Evolutionary conservation across 92 coral and sea anemone genomes (phyloP).

Genomic region (Bergia sp.): DNA sequence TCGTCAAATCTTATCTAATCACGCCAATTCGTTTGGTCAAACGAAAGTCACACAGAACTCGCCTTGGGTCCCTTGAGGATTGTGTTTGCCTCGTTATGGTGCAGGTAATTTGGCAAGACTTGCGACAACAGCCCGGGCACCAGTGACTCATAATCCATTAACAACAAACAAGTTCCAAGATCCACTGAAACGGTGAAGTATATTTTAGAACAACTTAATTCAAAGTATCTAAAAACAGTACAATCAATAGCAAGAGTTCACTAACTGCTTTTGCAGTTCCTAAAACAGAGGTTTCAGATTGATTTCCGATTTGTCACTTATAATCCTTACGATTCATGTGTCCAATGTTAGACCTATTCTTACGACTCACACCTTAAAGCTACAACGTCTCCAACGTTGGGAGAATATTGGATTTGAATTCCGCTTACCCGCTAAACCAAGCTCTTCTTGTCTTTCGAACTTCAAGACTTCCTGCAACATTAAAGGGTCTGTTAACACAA

Average conservation of each 20-base stretch:
- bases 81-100: constrained; percentile 73
- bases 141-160: constrained; percentile 63
- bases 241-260: not conserved
- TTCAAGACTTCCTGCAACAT: constrained; percentile 74
- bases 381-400: not conserved
- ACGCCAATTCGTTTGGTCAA: not conserved
- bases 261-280: not conserved
- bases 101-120: constrained; percentile 66
- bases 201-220: not conserved
- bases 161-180: constrained; percentile 73
- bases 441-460: constrained; percentile 81
- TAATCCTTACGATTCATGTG: too few species aligned
- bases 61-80: constrained; percentile 82
- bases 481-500: not conserved
- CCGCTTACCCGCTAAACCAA: constrained; percentile 79
- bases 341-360: too few species aligned
- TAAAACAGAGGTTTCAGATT: not conserved
- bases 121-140: constrained; percentile 73
- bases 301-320: too few species aligned
- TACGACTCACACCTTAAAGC: not conserved
- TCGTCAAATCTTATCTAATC: too few species aligned
- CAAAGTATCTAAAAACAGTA: not conserved
- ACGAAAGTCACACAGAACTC: not conserved
- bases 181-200: constrained; percentile 65
- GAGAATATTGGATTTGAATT: not conserved